Conservation (phyloP, 2,113 vertebrate genomes). For the Brachyhypopomus occidentalis region DNA sequence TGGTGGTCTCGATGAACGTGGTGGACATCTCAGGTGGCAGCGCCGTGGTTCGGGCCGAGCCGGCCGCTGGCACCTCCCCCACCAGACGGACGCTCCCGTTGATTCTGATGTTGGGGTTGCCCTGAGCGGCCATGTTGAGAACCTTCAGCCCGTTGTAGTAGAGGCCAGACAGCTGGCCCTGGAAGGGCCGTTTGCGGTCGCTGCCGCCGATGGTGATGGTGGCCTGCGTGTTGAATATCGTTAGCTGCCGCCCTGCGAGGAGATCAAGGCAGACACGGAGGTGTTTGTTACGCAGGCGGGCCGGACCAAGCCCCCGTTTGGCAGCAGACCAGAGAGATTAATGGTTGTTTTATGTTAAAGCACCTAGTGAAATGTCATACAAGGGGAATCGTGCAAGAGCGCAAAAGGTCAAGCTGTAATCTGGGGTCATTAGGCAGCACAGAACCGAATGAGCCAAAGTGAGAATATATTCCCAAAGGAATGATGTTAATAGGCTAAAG, state of each 20-base stretch:
- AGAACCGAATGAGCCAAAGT: constrained; percentile 27
- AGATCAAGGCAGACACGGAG: constrained; percentile 56
- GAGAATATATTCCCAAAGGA: not conserved
- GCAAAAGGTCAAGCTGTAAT: constrained; percentile 40
- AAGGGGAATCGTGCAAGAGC: constrained; percentile 7
- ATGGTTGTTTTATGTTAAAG: constrained; percentile 32
- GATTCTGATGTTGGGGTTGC: constrained; percentile 91
- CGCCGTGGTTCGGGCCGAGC: constrained; percentile 87
- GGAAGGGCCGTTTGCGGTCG: constrained; percentile 90
- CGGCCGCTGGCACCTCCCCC: constrained; percentile 87
- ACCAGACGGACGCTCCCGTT: constrained; percentile 96
- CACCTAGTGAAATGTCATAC: constrained; percentile 34
- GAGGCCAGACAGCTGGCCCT: constrained; percentile 96
- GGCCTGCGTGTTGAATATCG: constrained; percentile 99
- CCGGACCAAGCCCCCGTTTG: not conserved
- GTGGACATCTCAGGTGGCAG: constrained; percentile 93
- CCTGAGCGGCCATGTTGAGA: constrained; percentile 94
- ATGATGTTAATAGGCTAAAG: constrained; percentile 18
- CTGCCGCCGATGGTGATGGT: constrained; percentile 92
- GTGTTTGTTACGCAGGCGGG: constrained; percentile 1
- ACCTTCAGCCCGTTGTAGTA: constrained; percentile 99
- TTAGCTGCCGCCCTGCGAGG: constrained; percentile 89
- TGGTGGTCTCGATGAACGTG: constrained; percentile 95
- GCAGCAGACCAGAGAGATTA: constrained; percentile 18
- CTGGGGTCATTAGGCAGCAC: constrained; percentile 26